These are phyloP conservation scores for Astyanax mexicanus DNA, from an alignment of 2,797 vertebrate genomes.

Conservation along the genomic window DNA sequence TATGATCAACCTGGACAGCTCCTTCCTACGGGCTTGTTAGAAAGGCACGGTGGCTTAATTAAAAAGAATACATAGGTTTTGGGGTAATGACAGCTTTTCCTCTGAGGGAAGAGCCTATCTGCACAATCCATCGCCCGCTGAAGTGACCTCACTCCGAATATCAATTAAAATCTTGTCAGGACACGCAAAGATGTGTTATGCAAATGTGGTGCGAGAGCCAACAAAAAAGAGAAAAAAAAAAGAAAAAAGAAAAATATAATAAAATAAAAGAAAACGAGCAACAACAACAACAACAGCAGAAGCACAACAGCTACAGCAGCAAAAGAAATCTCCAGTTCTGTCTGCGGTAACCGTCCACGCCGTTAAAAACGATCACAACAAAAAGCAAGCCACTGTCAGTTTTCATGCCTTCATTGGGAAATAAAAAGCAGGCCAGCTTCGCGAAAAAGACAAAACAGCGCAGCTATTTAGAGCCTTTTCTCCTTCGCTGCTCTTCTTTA, in stretches of 20 bases:
- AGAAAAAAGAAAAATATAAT: too few relatives aligned
- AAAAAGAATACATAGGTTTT: constrained; percentile 52
- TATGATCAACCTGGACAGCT: constrained; percentile 54
- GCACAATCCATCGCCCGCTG: constrained; percentile 51
- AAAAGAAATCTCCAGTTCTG: constrained; percentile 46
- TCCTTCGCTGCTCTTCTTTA: constrained; percentile 33
- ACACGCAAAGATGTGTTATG: constrained; percentile 56
- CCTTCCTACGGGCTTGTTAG: constrained; percentile 58
- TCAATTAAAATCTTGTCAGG: constrained; percentile 68
- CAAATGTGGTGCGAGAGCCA: constrained; percentile 42
- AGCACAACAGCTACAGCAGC: constrained; percentile 42
- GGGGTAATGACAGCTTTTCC: constrained; percentile 52
- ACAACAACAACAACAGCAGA: constrained; percentile 36
- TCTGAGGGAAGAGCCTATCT: constrained; percentile 55
- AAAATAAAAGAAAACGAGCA: constrained; percentile 52
- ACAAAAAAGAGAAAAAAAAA: too few relatives aligned
- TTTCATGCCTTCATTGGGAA: constrained; percentile 38
- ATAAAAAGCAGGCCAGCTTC: constrained; percentile 26
- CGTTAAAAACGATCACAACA: constrained; percentile 36
- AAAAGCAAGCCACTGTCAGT: constrained; percentile 38
- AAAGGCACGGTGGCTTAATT: constrained; percentile 55
- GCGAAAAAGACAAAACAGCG: constrained; percentile 34
- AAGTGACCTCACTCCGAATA: constrained; percentile 53
- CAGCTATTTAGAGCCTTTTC: constrained; percentile 47
- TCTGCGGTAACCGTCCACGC: constrained; percentile 35